phyloP scores from a whole-genome alignment of 1,140 invertebrate genomes.

The Ips typographus region DNA sequence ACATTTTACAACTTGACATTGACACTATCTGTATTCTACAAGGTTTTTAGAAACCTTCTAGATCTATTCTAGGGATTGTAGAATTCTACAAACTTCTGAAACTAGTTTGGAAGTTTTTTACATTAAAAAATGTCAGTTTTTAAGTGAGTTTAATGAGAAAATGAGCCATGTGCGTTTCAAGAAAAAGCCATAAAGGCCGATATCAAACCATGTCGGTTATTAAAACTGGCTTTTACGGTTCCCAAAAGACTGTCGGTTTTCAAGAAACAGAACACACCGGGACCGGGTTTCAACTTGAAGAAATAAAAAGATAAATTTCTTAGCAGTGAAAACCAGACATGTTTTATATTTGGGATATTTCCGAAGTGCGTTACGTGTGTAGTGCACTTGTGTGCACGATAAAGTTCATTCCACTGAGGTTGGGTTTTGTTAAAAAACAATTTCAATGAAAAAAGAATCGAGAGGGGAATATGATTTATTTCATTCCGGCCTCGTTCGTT shows the following conservation, averaged over 20 bases:
- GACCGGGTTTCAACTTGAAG: background rate
- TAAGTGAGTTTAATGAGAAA: no score
- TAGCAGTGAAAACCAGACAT: conserved; percentile 20
- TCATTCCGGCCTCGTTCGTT: conserved; percentile 22
- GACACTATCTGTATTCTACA: no score
- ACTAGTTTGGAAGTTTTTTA: no score
- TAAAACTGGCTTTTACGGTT: conserved; percentile 10
- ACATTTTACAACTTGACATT: no score
- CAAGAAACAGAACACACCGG: conserved; percentile 1
- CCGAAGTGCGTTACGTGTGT: background rate
- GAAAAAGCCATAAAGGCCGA: background rate
- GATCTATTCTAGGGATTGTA: no score
- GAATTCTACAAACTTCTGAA: no score
- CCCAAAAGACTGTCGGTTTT: conserved; percentile 7
- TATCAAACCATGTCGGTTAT: background rate
- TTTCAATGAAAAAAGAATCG: background rate
- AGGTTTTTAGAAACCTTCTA: no score
- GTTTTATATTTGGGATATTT: conserved; percentile 11
- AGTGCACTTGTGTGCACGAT: conserved; percentile 4
- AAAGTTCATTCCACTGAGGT: conserved; percentile 1
- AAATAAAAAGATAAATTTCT: conserved; percentile 17
- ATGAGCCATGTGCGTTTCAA: no score
- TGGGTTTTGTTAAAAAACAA: background rate
- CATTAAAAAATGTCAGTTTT: no score
- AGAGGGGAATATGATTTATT: conserved; percentile 20